Evolutionary conservation across 2,797 vertebrate species (phyloP), one percentile per base, ranked within the genome.

Genomic region (Microctenopoma lineatum): DNA sequence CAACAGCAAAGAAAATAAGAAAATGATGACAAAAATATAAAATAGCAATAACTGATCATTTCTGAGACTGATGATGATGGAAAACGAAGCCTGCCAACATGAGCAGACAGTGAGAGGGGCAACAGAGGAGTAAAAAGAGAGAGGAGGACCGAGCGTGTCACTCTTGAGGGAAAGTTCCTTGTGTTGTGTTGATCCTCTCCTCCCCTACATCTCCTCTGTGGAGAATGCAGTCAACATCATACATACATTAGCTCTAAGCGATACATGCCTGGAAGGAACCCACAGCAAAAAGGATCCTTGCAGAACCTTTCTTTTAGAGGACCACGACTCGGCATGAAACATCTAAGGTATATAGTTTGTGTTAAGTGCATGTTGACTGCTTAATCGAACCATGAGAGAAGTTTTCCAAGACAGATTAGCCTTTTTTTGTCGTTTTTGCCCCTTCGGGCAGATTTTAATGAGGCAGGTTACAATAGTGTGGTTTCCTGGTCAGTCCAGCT

Each of bases 381-480:
- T 81, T 79, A 62, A 87, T 83, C 13, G 57, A 87, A 84, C 79
- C 75, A 32, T 75, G 64, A 82, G 56, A 75, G 81, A 75, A 56
- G 53, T 59, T 81, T 87, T 80, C 80, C 79, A 80, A 59, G 58
- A 83, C 57, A 69, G 48, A 72, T 45, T 12, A 70, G 65, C 75
- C 66, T 47, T 32, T 39, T 65, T 66, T n/a, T 39, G n/a, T 34
- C 36, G 47, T 63, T 77, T 65, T 83, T 80, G 81, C 81, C 81
- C 66, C 81, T 85, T 75, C 70, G 75, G 87, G 85, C 81, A 86
- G 76, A 70, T 26, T 70, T 67, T 77, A 81, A 85, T 86, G 81
- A 92, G 88, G 89, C 90, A 89, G 88, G 88, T 87, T 89, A 77
- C 26, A 76, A 84, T 21, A 79, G 87, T 88, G 84, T 90, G 87